Percentiles rank a stretch among this genome's conserved stretches.
phyloP scores from a whole-genome alignment of 2,797 vertebrate genomes.

The Buceros bicornis region DNA sequence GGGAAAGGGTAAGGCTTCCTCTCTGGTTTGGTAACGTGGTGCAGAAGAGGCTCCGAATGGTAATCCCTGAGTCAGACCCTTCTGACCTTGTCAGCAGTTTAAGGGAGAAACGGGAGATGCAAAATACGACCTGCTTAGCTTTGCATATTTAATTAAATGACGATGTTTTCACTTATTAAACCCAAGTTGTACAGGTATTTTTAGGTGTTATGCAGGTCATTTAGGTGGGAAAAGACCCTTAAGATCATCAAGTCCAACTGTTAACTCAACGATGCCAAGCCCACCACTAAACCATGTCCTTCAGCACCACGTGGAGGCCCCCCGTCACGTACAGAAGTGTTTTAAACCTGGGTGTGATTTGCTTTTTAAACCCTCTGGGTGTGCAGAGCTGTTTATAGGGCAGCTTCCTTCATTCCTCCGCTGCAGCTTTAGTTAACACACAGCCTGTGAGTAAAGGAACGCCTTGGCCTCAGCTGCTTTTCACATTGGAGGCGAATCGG shows the following conservation, averaged over 20 bases:
- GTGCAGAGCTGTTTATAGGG: not conserved
- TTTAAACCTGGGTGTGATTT: not conserved
- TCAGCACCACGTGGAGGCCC: not conserved
- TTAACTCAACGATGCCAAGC: not conserved
- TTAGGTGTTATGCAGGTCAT: not conserved
- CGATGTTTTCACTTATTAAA: not conserved
- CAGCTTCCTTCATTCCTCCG: not conserved
- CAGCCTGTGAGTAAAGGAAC: not conserved
- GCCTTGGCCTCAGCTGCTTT: not conserved
- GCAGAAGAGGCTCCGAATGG: not conserved
- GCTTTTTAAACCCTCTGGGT: not conserved
- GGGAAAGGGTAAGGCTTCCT: conserved; percentile 86
- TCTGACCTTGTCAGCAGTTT: not conserved
- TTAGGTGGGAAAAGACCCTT: not conserved
- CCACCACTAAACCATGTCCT: not conserved
- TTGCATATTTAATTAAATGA: not conserved
- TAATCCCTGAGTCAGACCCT: not conserved
- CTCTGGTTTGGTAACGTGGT: fast-evolving
- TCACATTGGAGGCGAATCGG: not conserved
- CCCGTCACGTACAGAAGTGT: not conserved
- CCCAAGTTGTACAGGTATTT: not conserved
- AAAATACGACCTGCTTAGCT: not conserved
- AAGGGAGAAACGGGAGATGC: not conserved
- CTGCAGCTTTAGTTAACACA: not conserved
- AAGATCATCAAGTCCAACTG: not conserved